Percentiles rank a stretch among this genome's conserved stretches.
phyloP scores from a whole-genome alignment of 2,888 invertebrate genomes.

The Patella pellucida region DNA sequence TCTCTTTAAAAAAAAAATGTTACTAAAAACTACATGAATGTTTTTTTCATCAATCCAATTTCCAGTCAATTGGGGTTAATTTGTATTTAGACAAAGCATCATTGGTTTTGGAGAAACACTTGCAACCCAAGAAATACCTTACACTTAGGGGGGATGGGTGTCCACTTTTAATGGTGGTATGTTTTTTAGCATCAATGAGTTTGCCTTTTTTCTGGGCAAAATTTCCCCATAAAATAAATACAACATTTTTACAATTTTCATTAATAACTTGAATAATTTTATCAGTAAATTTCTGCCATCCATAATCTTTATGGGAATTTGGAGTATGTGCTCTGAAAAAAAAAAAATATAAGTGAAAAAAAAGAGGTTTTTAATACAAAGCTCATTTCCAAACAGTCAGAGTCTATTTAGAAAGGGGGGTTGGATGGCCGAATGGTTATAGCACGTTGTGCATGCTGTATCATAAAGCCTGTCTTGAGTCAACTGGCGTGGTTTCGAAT shows the following conservation, averaged over 20 bases:
- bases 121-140: constrained; percentile 57
- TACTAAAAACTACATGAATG: not conserved
- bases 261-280: constrained; percentile 56
- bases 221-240: constrained; percentile 66
- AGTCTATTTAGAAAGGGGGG: too few species aligned
- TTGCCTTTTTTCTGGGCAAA: constrained; percentile 67
- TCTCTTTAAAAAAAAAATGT: too few species aligned
- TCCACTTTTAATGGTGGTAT: constrained; percentile 60
- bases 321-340: constrained; percentile 60
- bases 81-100: constrained; percentile 45
- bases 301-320: constrained; percentile 62
- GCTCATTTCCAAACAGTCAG: too few species aligned
- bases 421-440: too few species aligned
- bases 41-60: constrained; percentile 25
- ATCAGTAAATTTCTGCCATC: constrained; percentile 67
- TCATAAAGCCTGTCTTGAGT: too few species aligned
- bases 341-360: not conserved
- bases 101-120: constrained; percentile 63
- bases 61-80: constrained; percentile 57
- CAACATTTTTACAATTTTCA: constrained; percentile 45
- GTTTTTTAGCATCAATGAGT: constrained; percentile 54
- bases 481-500: too few species aligned
- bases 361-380: too few species aligned
- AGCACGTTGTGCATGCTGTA: too few species aligned
- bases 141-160: constrained; percentile 67